Evolutionary conservation across 2,113 vertebrate species (phyloP), one percentile per base, ranked within the genome.

Genomic region (Bolborhynchus lineola): DNA sequence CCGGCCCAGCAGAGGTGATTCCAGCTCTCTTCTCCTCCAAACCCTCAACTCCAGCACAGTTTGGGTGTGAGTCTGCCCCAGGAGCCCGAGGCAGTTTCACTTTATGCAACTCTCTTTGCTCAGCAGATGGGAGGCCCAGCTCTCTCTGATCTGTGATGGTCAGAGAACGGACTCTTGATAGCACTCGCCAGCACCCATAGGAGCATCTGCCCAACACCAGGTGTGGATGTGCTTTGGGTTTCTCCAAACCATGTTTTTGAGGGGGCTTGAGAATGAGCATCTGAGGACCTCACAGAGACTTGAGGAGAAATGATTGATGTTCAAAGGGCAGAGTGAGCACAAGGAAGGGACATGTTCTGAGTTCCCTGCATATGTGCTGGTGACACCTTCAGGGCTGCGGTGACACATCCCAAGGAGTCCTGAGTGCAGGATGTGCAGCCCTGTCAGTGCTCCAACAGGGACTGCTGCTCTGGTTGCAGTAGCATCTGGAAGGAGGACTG

Each of bases 21-120:
- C 83, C 72, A 2, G 0, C 3, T 25, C 90, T 80, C 94, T 94
- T 82, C 76, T 81, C 65, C 93, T 86, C 35, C 47, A 35, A 82
- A 85, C 63, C 41, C 53, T 88, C 86, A 93, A 88, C 85, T 94
- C 84, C 50, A 69, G 82, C 69, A 92, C 77, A 47, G 78, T 59
- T 71, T 77, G 93, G 97, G 93, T 5, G 94, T 78, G 88, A 86
- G 71, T 83, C 92, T 79, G 84, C 89, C 86, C 71, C 83, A 93
- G 74, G 1, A 92, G 85, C 93, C 91, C 0, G 26, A 74, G 80
- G 96, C 80, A 77, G 91, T 95, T 95, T 96, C 95, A 94, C 70
- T 95, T 97, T 95, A 94, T 96, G 95, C 93, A 97, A 92, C 91
- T 82, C 74, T 96, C 77, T 96, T 96, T 96, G 90, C 86, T 96